Evolutionary conservation across 2,797 vertebrate genomes (phyloP).

Genomic region (Alca torda): DNA sequence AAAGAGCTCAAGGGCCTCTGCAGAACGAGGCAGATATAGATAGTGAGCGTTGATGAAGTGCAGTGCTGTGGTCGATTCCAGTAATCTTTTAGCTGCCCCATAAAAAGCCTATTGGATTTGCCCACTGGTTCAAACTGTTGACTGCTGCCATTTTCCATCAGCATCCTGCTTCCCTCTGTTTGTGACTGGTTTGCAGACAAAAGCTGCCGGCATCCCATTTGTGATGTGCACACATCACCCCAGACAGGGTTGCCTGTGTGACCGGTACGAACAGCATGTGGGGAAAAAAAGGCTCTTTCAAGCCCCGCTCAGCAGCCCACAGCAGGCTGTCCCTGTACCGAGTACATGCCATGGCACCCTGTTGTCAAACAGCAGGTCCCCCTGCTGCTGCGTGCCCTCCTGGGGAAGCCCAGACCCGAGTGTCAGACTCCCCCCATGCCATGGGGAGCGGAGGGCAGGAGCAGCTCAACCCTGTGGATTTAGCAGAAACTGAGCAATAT

Average conservation of each 20-base stretch:
- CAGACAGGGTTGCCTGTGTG: neutral
- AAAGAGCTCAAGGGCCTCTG: neutral
- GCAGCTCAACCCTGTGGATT: neutral
- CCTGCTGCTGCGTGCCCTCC: neutral
- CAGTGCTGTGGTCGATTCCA: neutral
- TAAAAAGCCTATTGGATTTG: neutral
- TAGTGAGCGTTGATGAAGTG: neutral
- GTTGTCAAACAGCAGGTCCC: neutral
- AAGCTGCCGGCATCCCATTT: neutral
- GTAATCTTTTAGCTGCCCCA: neutral
- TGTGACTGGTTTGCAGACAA: neutral
- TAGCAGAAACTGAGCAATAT: no score
- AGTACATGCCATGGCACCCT: fast-evolving
- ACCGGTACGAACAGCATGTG: fast-evolving
- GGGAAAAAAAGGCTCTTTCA: no score
- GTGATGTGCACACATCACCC: no score
- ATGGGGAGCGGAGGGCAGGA: neutral
- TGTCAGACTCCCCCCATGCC: no score
- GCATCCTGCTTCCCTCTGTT: fast-evolving
- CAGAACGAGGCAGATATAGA: neutral
- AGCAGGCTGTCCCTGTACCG: no score
- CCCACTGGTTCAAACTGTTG: neutral
- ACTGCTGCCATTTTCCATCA: neutral
- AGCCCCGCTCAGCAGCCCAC: neutral
- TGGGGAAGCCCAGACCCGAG: neutral